Conservation (phyloP, 2,113 vertebrate species). For the Syngnathus typhle region DNA sequence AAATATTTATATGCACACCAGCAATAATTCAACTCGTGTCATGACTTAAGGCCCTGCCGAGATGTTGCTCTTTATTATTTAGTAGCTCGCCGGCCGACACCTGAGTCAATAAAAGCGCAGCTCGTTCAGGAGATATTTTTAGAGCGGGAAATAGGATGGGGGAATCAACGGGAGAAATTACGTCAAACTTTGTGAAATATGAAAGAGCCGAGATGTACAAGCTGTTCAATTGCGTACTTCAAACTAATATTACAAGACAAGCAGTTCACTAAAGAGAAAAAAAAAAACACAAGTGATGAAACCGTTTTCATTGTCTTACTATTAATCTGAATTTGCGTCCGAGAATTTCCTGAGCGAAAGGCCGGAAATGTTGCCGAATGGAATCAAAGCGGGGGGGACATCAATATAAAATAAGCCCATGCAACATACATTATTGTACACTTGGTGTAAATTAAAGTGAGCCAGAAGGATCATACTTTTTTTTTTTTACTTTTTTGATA, state of each 20-base stretch:
- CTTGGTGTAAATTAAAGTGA: background rate
- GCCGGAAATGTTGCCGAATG: background rate
- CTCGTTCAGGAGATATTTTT: background rate
- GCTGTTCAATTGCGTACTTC: background rate
- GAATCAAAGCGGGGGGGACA: background rate
- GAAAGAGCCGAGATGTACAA: background rate
- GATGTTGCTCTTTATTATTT: conserved; percentile 7
- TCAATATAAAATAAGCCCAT: background rate
- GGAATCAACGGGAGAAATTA: background rate
- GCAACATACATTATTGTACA: conserved; percentile 1
- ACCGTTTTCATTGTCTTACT: background rate
- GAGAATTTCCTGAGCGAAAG: background rate
- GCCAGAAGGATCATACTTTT: background rate
- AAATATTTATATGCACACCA: conserved; percentile 46
- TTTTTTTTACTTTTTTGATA: background rate
- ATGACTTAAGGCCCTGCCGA: conserved; percentile 6
- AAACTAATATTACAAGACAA: background rate
- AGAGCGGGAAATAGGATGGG: background rate
- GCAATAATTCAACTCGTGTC: conserved; percentile 4
- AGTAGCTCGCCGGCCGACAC: background rate
- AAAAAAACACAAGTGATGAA: background rate
- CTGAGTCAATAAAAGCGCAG: background rate
- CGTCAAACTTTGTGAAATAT: background rate
- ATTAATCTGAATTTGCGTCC: background rate
- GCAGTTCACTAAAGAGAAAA: background rate